phyloP scores from a whole-genome alignment of 37 sponge, comb jelly and placozoan genomes.

The Agelas oroides region DNA sequence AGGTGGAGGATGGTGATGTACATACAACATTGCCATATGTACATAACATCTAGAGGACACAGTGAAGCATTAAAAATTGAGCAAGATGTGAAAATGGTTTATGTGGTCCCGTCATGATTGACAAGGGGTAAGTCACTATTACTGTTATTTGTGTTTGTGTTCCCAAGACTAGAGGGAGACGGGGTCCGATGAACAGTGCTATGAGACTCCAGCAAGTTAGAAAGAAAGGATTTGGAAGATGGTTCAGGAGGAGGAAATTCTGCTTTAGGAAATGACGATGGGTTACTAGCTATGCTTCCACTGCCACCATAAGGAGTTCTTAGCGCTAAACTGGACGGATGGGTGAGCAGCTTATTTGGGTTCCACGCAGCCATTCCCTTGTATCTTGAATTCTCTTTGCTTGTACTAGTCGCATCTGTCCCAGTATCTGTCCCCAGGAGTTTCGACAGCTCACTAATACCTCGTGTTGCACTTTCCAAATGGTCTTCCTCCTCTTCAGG shows the following conservation, averaged over 20 bases:
- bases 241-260: neutral
- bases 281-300: too few relatives aligned
- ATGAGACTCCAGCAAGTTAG: conserved; percentile 43
- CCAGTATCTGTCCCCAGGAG: conserved; percentile 58
- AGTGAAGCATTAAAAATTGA: too few relatives aligned
- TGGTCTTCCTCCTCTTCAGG: conserved; percentile 62
- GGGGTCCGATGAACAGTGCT: conserved; percentile 24
- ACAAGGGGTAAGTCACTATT: neutral
- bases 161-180: neutral
- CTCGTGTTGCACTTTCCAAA: conserved; percentile 67
- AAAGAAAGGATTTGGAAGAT: conserved; percentile 4
- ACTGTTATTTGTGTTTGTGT: neutral
- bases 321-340: neutral
- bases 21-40: too few relatives aligned
- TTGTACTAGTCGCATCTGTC: neutral
- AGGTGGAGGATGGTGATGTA: neutral
- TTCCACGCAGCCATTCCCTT: conserved; percentile 14
- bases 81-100: too few relatives aligned
- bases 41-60: too few relatives aligned
- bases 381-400: neutral
- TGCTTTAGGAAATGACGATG: neutral
- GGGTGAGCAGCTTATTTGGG: conserved; percentile 8
- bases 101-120: too few relatives aligned
- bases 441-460: conserved; percentile 78
- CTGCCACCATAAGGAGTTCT: neutral